Percentiles rank a stretch among this genome's conserved stretches.
These are phyloP conservation scores for Calycopis cecrops DNA, from an alignment of 1,140 invertebrate genomes.

Conservation along the genomic window DNA sequence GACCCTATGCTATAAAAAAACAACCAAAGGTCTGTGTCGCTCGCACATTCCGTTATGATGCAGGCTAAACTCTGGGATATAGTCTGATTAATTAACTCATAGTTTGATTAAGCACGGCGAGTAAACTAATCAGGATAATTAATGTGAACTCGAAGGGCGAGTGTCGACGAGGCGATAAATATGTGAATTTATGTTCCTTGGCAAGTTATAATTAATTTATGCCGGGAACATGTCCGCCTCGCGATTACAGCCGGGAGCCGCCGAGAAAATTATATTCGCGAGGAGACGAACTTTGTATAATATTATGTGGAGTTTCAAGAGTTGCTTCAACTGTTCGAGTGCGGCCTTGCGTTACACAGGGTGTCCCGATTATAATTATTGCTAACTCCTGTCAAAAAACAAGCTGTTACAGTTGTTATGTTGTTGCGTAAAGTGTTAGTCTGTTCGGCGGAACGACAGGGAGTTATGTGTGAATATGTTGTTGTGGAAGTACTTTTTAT, in stretches of 20 bases:
- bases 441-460: no score
- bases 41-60: no score
- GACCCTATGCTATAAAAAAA: no score
- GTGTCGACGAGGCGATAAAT: background rate
- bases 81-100: no score
- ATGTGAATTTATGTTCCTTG: background rate
- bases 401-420: no score
- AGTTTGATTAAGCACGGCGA: background rate
- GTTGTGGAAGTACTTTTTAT: no score
- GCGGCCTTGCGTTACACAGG: slow-evolving; percentile 1
- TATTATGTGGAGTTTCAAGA: background rate
- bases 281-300: background rate
- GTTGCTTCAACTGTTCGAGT: background rate
- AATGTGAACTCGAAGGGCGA: background rate
- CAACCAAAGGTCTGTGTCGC: no score
- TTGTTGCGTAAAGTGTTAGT: no score
- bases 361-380: no score
- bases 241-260: slow-evolving; percentile 1
- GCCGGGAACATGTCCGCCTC: background rate
- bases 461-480: no score
- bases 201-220: slow-evolving; percentile 11
- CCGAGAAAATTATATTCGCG: slow-evolving; percentile 7
- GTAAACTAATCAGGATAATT: slow-evolving; percentile 1
- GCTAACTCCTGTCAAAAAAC: no score
- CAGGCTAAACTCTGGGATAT: no score